Evolutionary conservation across 2,113 vertebrate genomes (phyloP).

Genomic region (Australoheros scitulus): DNA sequence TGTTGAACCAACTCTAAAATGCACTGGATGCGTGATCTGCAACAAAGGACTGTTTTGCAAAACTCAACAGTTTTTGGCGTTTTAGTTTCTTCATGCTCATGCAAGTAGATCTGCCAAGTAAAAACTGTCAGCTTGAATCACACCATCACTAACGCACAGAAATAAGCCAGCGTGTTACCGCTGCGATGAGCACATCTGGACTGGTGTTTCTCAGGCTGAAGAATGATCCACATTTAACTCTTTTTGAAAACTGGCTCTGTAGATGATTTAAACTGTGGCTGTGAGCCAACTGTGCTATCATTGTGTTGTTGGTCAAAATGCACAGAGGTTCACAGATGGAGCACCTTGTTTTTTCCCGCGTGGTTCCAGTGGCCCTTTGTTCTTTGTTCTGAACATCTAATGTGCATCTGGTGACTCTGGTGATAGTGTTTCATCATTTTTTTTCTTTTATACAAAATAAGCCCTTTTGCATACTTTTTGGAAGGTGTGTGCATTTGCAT

Average conservation of each 20-base stretch:
- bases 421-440: neutral
- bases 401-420: neutral
- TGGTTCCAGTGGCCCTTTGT: neutral
- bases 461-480: neutral
- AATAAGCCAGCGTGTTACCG: neutral
- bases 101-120: neutral
- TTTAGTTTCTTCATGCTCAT: neutral
- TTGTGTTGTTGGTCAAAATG: neutral
- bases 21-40: neutral
- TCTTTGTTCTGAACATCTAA: conserved; percentile 1
- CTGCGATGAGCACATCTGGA: neutral
- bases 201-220: neutral
- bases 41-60: neutral
- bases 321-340: neutral
- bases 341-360: neutral
- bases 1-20: neutral
- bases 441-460: accelerated
- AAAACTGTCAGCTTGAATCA: neutral
- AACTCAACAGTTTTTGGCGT: neutral
- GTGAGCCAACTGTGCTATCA: neutral
- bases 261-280: neutral
- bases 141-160: neutral
- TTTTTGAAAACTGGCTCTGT: neutral
- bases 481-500: neutral
- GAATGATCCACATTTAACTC: neutral